Base-by-base conservation (phyloP, 2,797 vertebrate genomes). In the Pantherophis alleghaniensis region DNA sequence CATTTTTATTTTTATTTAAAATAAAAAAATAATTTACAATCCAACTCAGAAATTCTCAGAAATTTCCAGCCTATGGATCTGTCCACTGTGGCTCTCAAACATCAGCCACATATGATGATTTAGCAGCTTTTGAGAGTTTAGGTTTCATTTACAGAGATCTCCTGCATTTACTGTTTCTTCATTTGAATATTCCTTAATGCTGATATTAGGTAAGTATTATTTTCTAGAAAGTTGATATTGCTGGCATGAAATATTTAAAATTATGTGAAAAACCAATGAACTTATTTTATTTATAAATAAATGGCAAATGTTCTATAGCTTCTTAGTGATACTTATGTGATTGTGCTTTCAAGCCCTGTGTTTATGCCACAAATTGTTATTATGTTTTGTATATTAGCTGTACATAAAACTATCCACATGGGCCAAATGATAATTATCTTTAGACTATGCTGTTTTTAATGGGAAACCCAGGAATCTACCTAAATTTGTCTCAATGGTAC, bases 361-460 rank as follows among this genome's bases (percentile, higher is more conserved):
- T 57, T 89, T 69, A 26, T 0, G 90, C 0, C 60, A 22, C 42
- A n/a, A 22, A 60, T 22, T 87, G 61, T 88, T 95, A 42, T 53
- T 94, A 47, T 83, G 93, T 57, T 96, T 87, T 94, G 32, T 86
- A 6, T 28, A 47, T 47, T 47, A 60, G 4, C 91, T 93, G 87
- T 92, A 63, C 93, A 94, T 90, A 18, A 0, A 26, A 79, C 94
- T 89, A 60, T 18, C n/a, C 26, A 87, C 94, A 0, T 7, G 14
- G 93, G 94, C 87, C 53, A 63, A 86, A 79, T 69, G 89, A 93
- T 63, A 93, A 91, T 69, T 14, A 83, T 37, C 11, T 90, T 92
- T 90, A 90, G 63, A 90, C 53, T 20, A 51, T 37, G 3, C 90
- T 83, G 57, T 24, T 89, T 91, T 93, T 69, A 89, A 83, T 53